A percentile compares a stretch with the other conserved stretches of the same genome.
Evolutionary conservation across 2,113 vertebrate species (phyloP).

Genomic region (Nettapus auritus): DNA sequence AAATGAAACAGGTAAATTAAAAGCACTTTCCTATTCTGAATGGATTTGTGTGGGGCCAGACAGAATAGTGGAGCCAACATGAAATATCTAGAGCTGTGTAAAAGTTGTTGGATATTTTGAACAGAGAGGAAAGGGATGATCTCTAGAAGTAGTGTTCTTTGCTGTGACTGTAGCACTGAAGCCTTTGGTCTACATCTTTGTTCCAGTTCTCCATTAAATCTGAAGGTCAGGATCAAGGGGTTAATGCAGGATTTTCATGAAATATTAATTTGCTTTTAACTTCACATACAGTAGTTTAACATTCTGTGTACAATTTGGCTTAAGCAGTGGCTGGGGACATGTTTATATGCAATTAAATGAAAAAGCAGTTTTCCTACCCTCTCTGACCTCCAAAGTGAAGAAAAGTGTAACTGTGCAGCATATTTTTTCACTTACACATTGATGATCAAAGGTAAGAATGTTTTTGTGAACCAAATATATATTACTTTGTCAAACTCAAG

Average conservation of each 20-base stretch:
- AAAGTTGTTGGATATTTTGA: background rate
- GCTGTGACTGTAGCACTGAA: background rate
- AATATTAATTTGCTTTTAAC: conserved; percentile 65
- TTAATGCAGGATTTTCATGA: conserved; percentile 52
- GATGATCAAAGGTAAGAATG: conserved; percentile 31
- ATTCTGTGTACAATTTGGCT: conserved; percentile 17
- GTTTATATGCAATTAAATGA: conserved; percentile 64
- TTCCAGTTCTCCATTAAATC: conserved; percentile 27
- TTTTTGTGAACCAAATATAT: background rate
- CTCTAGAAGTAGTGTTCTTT: background rate
- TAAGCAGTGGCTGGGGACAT: conserved; percentile 60
- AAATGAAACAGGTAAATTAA: background rate
- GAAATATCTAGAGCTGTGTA: background rate
- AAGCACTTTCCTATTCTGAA: background rate
- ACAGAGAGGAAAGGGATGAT: background rate
- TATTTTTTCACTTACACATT: background rate
- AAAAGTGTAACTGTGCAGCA: conserved; percentile 13
- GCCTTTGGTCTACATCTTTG: conserved; percentile 10
- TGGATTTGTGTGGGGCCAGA: background rate
- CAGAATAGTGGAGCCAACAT: background rate
- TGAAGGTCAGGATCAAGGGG: conserved; percentile 48
- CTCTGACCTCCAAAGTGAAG: conserved; percentile 47
- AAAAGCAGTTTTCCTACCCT: conserved; percentile 48
- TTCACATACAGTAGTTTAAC: conserved; percentile 53
- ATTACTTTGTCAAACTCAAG: background rate